These are phyloP conservation scores for Bradypodion ventrale DNA, from an alignment of 2,797 vertebrate species.

Conservation along the genomic window DNA sequence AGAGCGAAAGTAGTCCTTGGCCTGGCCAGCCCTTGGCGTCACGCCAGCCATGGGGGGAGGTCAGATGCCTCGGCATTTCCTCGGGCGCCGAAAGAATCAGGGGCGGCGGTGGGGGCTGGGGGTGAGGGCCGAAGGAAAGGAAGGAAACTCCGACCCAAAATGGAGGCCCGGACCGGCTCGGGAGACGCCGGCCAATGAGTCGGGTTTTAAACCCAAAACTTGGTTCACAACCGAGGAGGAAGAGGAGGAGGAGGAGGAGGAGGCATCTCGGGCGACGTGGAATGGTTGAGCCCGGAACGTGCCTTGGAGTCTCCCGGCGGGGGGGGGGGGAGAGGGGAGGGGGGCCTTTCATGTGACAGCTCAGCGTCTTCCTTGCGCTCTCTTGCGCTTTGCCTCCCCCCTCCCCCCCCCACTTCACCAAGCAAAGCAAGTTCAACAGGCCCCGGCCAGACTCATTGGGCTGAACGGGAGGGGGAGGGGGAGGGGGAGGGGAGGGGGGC, in stretches of 20 bases:
- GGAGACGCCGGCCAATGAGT: neutral
- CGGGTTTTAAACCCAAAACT: too few relatives aligned
- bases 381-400: neutral
- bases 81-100: neutral
- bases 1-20: too few relatives aligned
- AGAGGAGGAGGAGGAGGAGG: too few relatives aligned
- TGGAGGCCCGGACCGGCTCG: neutral
- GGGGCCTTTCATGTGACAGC: neutral
- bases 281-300: conserved; percentile 19
- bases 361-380: neutral
- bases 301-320: conserved; percentile 21
- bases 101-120: neutral
- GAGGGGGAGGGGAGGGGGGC: neutral
- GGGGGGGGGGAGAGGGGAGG: neutral
- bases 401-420: neutral
- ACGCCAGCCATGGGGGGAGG: too few relatives aligned
- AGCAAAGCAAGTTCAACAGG: too few relatives aligned
- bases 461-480: neutral
- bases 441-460: neutral
- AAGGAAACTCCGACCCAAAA: neutral
- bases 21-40: too few relatives aligned
- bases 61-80: too few relatives aligned
- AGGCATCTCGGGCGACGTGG: conserved; percentile 15
- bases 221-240: neutral
- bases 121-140: too few relatives aligned